Percentiles rank a stretch among this genome's conserved stretches.
These are phyloP conservation scores for Cyanoliseus patagonus DNA, from an alignment of 2,113 vertebrate genomes.

Conservation along the genomic window DNA sequence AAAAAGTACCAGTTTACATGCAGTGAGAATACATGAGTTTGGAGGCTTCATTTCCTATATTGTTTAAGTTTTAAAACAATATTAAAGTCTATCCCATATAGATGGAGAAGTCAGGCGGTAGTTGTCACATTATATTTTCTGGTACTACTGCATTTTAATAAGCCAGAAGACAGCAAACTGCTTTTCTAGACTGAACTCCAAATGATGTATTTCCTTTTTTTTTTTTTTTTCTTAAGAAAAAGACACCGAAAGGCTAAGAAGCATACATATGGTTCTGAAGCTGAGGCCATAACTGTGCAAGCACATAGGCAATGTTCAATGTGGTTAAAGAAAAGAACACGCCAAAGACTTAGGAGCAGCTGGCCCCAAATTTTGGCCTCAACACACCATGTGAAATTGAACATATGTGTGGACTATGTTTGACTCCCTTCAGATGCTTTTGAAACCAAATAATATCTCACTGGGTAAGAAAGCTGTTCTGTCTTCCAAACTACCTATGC, in stretches of 20 bases:
- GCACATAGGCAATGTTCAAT: not conserved
- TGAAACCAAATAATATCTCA: conserved; percentile 33
- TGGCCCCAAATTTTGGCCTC: conserved; percentile 46
- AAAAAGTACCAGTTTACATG: conserved; percentile 60
- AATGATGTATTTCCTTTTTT: not conserved
- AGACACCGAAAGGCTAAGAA: not conserved
- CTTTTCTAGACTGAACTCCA: conserved; percentile 16
- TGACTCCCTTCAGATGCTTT: conserved; percentile 56
- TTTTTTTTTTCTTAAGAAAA: not conserved
- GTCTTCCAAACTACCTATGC: conserved; percentile 39
- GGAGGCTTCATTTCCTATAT: conserved; percentile 47
- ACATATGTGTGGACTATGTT: conserved; percentile 42
- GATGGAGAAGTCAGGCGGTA: not conserved
- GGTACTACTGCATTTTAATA: conserved; percentile 53
- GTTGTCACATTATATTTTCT: conserved; percentile 65
- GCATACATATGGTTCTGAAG: not conserved
- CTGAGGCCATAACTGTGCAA: not conserved
- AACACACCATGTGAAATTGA: conserved; percentile 41
- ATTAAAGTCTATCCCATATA: conserved; percentile 34
- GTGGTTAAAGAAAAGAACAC: conserved; percentile 45
- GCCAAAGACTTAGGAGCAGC: conserved; percentile 34
- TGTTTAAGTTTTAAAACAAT: conserved; percentile 42
- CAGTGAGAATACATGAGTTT: conserved; percentile 21
- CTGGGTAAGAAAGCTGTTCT: conserved; percentile 45
- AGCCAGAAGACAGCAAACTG: not conserved